Percentiles rank a stretch among this genome's conserved stretches.
These are phyloP conservation scores for Vidua chalybeata DNA, from an alignment of 2,113 vertebrate species.

Conservation along the genomic window DNA sequence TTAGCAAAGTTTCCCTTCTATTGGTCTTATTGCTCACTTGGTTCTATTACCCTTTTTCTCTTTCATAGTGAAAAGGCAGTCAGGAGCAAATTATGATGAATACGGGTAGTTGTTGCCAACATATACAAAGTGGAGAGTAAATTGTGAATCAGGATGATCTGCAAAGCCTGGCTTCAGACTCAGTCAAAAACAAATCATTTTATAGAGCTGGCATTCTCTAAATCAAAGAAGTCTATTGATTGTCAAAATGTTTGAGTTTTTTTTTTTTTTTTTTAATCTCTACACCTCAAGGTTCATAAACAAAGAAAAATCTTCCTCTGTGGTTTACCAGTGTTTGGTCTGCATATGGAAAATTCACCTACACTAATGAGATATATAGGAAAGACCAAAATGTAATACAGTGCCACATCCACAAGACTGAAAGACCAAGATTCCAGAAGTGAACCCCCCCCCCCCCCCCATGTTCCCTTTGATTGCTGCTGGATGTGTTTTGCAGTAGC, in stretches of 20 bases:
- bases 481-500: not conserved
- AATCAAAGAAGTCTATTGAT: not conserved
- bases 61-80: not conserved
- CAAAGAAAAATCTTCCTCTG: not conserved
- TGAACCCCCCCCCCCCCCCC: accelerated
- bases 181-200: not conserved
- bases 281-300: not conserved
- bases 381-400: not conserved
- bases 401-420: not conserved
- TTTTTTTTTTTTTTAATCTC: not conserved
- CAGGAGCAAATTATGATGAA: not conserved
- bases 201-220: not conserved
- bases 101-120: not conserved
- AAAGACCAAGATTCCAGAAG: not conserved
- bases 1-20: not conserved
- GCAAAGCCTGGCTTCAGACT: not conserved
- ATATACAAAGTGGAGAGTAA: not conserved
- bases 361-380: not conserved
- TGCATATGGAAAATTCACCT: not conserved
- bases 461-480: not conserved
- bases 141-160: not conserved
- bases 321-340: not conserved
- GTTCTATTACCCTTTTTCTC: not conserved
- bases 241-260: not conserved
- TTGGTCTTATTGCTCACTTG: not conserved